phyloP scores from a whole-genome alignment of 37 sponge, comb jelly and placozoan genomes.

The Ianthella basta region DNA sequence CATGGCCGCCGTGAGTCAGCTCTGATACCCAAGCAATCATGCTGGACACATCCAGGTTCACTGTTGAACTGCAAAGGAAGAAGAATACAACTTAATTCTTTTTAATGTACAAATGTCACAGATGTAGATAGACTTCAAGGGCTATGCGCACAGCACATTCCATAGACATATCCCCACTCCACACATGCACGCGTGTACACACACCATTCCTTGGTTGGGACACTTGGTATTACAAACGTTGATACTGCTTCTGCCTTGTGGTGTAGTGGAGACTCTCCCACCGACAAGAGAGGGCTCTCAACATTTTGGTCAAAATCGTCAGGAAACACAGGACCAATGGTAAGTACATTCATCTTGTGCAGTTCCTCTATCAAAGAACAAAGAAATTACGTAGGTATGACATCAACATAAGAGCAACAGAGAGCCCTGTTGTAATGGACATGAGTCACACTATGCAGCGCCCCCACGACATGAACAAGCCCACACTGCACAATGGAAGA shows the following conservation, averaged over 20 bases:
- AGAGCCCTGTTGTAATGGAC: constrained; percentile 38
- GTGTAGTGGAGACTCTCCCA: no score
- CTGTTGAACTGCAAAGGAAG: background rate
- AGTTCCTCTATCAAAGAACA: constrained; percentile 15
- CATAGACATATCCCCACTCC: background rate
- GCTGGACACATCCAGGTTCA: constrained; percentile 67
- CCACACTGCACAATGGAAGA: no score
- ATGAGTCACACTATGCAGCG: no score
- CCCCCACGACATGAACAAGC: no score
- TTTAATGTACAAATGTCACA: background rate
- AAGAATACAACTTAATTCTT: background rate
- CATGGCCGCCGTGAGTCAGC: constrained; percentile 46
- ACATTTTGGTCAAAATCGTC: constrained; percentile 35
- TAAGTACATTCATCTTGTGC: constrained; percentile 5
- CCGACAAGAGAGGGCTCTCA: constrained; percentile 3
- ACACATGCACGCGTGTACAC: background rate
- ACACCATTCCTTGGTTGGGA: constrained; percentile 2
- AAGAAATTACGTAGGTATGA: no score
- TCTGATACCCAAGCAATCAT: constrained; percentile 67
- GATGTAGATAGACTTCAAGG: background rate
- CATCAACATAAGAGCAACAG: no score
- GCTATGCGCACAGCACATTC: no score
- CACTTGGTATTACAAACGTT: background rate
- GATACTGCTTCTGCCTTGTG: no score
- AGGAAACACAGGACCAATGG: constrained; percentile 37